These are phyloP conservation scores for Phocides pigmalion DNA, from an alignment of 1,140 invertebrate genomes.

Conservation along the genomic window DNA sequence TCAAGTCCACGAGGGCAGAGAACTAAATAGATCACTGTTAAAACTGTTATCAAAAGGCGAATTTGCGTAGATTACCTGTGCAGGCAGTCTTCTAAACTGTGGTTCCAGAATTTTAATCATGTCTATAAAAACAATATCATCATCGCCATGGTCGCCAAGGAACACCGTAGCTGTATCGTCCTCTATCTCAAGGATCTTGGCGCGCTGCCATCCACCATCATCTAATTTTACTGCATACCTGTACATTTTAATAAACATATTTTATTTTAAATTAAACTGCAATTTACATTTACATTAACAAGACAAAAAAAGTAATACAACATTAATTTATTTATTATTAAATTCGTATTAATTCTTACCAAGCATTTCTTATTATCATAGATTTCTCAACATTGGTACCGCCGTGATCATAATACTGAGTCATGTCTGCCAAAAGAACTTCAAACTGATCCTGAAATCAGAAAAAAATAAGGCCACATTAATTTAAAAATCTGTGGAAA, in stretches of 20 bases:
- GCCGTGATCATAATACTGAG: constrained; percentile 77
- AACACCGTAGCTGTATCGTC: constrained; percentile 82
- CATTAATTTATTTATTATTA: neutral
- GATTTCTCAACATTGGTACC: constrained; percentile 66
- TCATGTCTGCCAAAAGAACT: constrained; percentile 83
- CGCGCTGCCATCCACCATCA: constrained; percentile 85
- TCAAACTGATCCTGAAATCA: constrained; percentile 83
- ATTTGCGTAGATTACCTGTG: constrained; percentile 79
- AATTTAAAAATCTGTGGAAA: too few species aligned
- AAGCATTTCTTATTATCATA: constrained; percentile 72
- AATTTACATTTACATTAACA: too few species aligned
- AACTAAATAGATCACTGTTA: too few species aligned
- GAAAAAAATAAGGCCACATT: constrained; percentile 30
- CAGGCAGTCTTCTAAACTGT: constrained; percentile 84
- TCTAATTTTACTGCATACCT: constrained; percentile 86
- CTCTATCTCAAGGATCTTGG: constrained; percentile 82
- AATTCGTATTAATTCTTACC: constrained; percentile 50
- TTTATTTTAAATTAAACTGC: too few species aligned
- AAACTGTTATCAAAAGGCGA: neutral
- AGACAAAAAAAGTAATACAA: too few species aligned
- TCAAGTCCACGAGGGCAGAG: too few species aligned
- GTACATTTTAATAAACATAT: neutral
- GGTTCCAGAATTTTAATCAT: constrained; percentile 83
- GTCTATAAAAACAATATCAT: constrained; percentile 74
- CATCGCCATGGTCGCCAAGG: constrained; percentile 87